Evolutionary conservation across 1,140 invertebrate species (phyloP).

Genomic region (Hyles euphorbiae): DNA sequence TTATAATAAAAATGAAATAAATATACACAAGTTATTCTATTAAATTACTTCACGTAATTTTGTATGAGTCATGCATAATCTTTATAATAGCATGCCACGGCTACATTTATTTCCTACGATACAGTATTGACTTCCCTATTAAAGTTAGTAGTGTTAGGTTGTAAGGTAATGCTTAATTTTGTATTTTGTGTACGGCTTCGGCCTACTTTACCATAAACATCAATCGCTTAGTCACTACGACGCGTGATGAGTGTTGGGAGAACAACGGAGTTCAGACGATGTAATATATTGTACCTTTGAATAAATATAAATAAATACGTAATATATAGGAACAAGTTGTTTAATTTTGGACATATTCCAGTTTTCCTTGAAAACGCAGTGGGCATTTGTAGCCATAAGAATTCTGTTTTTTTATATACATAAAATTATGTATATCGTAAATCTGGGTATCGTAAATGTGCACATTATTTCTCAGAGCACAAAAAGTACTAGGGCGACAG

Average conservation of each 20-base stretch:
- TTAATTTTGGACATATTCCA: conserved; percentile 29
- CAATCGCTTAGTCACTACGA: conserved; percentile 65
- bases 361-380: too few species aligned
- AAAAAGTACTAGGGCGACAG: too few species aligned
- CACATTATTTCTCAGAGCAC: too few species aligned
- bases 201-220: conserved; percentile 61
- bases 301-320: conserved; percentile 75
- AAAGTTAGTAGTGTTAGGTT: conserved; percentile 53
- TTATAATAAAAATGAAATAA: conserved; percentile 29
- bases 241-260: conserved; percentile 54
- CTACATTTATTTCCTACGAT: conserved; percentile 60
- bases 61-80: conserved; percentile 57
- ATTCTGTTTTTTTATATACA: too few species aligned
- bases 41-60: not conserved
- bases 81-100: conserved; percentile 60
- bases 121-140: conserved; percentile 72
- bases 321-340: conserved; percentile 64
- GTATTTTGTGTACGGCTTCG: conserved; percentile 61
- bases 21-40: conserved; percentile 29
- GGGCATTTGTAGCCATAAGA: too few species aligned
- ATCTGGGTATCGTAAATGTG: too few species aligned
- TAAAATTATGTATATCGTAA: too few species aligned
- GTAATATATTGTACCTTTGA: conserved; percentile 76
- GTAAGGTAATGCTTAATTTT: conserved; percentile 70
- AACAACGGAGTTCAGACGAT: conserved; percentile 60